Base-by-base conservation (phyloP, 2,113 vertebrate species). In the Tenrec ecaudatus region DNA sequence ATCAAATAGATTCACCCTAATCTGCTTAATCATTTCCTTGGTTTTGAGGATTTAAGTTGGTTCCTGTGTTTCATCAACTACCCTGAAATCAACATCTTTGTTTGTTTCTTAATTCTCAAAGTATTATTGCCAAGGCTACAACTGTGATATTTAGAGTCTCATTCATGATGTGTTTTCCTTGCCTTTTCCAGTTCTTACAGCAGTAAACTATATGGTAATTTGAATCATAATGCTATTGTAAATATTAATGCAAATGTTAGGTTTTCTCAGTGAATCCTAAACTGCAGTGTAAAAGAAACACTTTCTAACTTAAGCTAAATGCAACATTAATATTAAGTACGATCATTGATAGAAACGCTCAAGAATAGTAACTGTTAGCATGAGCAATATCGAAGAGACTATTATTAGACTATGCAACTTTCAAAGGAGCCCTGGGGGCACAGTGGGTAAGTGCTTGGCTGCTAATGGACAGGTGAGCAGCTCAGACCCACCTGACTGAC, bases 171-270 rank as follows among this genome's bases (percentile, higher is more conserved):
- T 64, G 33, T 86, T 90, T 87, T 82, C 64, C 87, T 29, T 89
- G 76, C 25, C 86, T 76, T 68, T 90, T 58, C 31, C 11, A 90
- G n/a, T 36, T 90, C 40, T 90, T 66, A 88, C 23, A 93, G 71
- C 25, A 78, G 22, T 90, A 90, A 87, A 73, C 31, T 83, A 79
- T 38, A 79, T 71, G 20, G 27, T 22, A 27, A 93, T 73, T 95
- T 83, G 53, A 87, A 73, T 83, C 83, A 90, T 82, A 83, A 87
- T 62, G 60, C 60, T 23, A 82, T 60, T 71, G n/a, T 36, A 83
- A 83, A 43, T 90, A 79, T 83, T 82, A 33, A 88, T 38, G 33
- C 73, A 88, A 80, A 62, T 88, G 19, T 79, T 31, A 58, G 4
- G 20, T 38, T 84, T 93, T 91, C 78, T 83, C 73, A 68, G 57